Evolutionary conservation across 1,140 invertebrate genomes (phyloP), one percentile per base, ranked within the genome.

Genomic region (Nomia melanderi): DNA sequence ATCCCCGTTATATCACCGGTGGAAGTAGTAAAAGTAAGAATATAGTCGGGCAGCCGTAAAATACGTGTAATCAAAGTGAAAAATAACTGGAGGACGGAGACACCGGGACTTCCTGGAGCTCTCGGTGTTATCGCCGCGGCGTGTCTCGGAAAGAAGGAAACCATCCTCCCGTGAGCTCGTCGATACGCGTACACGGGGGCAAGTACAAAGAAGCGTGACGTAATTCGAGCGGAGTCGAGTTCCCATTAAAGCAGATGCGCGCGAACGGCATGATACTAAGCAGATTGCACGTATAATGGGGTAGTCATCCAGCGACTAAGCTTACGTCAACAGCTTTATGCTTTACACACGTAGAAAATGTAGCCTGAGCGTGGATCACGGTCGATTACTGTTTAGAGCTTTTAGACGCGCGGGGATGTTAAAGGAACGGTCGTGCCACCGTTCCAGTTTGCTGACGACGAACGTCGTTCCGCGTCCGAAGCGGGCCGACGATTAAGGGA

Each of bases 261-360:
- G 9, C 39, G 29, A 81, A 73, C 57, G 29, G 29, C 59, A 62
- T 70, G 78, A 84, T 84, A 73, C 59, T 84, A 84, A 84, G 69
- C 73, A 84, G 83, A 84, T 84, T 81, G 82, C 82, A 75, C 82
- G 78, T 84, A 84, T 79, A 84, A 85, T 81, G 62, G 78, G 78
- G 70, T 81, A 81, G 82, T 78, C 74, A 74, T 78, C 66, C 65
- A 53, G 36, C 54, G 72, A 80, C 66, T 70, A n/a, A 79, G 82
- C 74, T 84, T 75, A 65, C 71, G 82, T 85, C 83, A 84, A 85
- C 83, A 74, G 78, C 75, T 72, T 81, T 78, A 72, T 41, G 36
- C 81, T 65, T 73, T 76, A 59, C 53, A 72, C 63, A 20, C 62
- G 39, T 71, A 54, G 77, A 72, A 62, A 62, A 84, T 84, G 62